Evolutionary conservation across 2,797 vertebrate species (phyloP).

Genomic region (Pseudopleuronectes americanus): DNA sequence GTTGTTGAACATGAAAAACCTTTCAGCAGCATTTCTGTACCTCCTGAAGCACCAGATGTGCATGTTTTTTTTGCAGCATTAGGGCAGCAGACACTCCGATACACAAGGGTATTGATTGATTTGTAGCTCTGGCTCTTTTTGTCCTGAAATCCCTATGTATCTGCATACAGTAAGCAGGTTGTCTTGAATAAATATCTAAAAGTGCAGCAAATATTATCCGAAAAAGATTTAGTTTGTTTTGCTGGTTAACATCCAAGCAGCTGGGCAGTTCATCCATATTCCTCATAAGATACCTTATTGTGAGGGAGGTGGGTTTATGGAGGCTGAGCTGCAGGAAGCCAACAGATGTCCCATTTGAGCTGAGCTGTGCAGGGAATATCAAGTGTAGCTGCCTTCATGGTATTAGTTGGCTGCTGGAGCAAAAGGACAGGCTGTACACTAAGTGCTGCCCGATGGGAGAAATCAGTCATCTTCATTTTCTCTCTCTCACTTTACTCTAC

Average conservation of each 20-base stretch:
- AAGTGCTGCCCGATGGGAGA: constrained; percentile 59
- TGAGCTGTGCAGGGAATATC: constrained; percentile 71
- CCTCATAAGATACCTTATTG: constrained; percentile 48
- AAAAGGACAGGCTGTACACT: constrained; percentile 60
- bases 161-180: too few relatives aligned
- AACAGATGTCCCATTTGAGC: constrained; percentile 78
- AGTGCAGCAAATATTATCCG: constrained; percentile 14
- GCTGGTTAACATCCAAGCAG: constrained; percentile 63
- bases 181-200: constrained; percentile 4
- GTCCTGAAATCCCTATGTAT: neutral
- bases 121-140: constrained; percentile 15
- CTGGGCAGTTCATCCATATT: constrained; percentile 54
- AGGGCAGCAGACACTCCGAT: constrained; percentile 18
- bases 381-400: constrained; percentile 59
- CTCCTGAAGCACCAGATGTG: constrained; percentile 26
- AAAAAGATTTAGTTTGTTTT: constrained; percentile 38
- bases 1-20: constrained; percentile 44
- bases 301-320: constrained; percentile 58
- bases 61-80: constrained; percentile 13
- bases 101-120: constrained; percentile 27
- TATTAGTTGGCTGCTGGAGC: constrained; percentile 58
- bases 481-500: constrained; percentile 11
- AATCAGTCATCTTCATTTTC: constrained; percentile 38
- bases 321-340: constrained; percentile 59
- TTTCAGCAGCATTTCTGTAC: constrained; percentile 46